Base-by-base conservation (phyloP, 2,113 vertebrate genomes). In the Oreochromis aureus region DNA sequence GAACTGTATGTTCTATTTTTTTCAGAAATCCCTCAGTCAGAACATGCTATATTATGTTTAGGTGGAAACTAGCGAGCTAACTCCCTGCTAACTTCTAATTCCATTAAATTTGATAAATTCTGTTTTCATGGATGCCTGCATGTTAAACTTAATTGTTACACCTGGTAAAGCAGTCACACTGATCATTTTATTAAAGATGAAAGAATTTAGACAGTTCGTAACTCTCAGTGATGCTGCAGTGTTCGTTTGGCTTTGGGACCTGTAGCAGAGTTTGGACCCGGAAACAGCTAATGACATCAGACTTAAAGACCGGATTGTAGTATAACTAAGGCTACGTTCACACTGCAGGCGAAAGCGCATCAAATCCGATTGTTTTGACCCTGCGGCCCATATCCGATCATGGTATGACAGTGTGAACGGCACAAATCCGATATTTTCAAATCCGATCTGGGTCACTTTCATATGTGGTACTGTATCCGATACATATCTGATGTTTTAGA, bases 221-320 rank as follows among this genome's bases (percentile, higher is more conserved):
- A 36, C 32, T 66, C 61, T 66, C 61, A 66, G 32, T 66, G 61
- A 66, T 66, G 32, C 61, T 1, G 2, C 10, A 66, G 32, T n/a
- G 6, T 66, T 36, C 0, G 2, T 66, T 66, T n/a, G 4, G 16
- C 18, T 63, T 63, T 63, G 32, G 59, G 59, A 3, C 32, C 59
- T n/a, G 18, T 12, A 63, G 18, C 36, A 0, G 32, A 63, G 59
- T 63, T 36, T 66, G 2, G 6, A 36, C 61, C 18, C 0, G 1
- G 10, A 66, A n/a, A 66, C 18, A n/a, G 32, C 32, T 66, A 36
- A 66, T 66, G 61, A 66, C 18, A 2, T 66, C 32, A 66, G 61
- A 36, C 32, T 63, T 63, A 63, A 63, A n/a, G 2, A 36, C 32
- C 36, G 61, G 61, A 66, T 66, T 36, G 61, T 22, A 39, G 61